Base-by-base conservation (phyloP, 2,113 vertebrate species). In the Hydropotes inermis region DNA sequence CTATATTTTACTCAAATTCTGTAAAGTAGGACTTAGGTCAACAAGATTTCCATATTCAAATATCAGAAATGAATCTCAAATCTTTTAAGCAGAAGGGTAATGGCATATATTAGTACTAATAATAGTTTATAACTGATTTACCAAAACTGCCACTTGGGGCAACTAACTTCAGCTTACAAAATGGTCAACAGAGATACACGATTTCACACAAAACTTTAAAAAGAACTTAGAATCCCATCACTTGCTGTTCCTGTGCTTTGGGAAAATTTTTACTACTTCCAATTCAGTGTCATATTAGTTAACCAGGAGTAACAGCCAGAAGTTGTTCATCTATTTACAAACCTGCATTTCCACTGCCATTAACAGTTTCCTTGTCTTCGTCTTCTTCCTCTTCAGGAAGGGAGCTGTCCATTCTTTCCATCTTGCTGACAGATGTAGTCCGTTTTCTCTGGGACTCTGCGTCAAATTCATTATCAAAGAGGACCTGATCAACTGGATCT, bases 361-460 rank as follows among this genome's bases (percentile, higher is more conserved):
- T 99, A 98, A 99, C 96, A 52, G 99, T 97, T 57, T 99, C 99
- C 98, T 99, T 99, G 79, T 99, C 99, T 12, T 99, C 99, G 1
- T 99, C 99, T 5, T 99, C 99, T 45, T 99, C 99, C 96, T 99
- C 99, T 97, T 99, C 99, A 2, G 99, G 99, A 19, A 99, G 99
- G 2, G 99, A 99, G 33, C 99, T 99, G 98, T 99, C 99, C 98
- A 99, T 99, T 94, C 99, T 98, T 61, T 99, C 99, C 99, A 99
- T 99, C 98, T 99, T 99, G 98, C 99, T 99, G 99, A 99, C 99
- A 0, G 99, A 99, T 0, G 99, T 99, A 21, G 99, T 99, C 98
- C 99, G 99, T 96, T 99, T 99, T 82, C 99, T 99, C 98, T 99
- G 99, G 0, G 99, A 99, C 98, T 99, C 99, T 0, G 99, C 98